phyloP scores from a whole-genome alignment of 2,113 vertebrate species.

The Trinectes maculatus region DNA sequence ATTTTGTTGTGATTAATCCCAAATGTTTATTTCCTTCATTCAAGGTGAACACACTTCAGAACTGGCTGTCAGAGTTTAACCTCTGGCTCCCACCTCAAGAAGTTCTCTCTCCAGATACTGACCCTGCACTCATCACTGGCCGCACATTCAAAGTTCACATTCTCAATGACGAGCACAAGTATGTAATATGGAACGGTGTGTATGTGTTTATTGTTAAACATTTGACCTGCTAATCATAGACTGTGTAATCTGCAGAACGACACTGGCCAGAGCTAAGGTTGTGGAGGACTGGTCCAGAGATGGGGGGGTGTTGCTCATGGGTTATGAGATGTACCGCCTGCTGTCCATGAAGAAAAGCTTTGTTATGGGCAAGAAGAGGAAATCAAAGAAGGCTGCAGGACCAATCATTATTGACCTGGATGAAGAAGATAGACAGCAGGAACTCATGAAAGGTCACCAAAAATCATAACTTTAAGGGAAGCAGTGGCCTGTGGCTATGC shows the following conservation, averaged over 20 bases:
- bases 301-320: conserved; percentile 97
- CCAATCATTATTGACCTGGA: conserved; percentile 98
- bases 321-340: conserved; percentile 98
- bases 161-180: conserved; percentile 98
- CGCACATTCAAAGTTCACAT: conserved; percentile 94
- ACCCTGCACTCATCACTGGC: conserved; percentile 84
- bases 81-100: conserved; percentile 95
- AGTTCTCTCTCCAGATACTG: conserved; percentile 86
- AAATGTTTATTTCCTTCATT: conserved; percentile 3
- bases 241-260: conserved; percentile 82
- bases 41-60: conserved; percentile 98
- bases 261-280: conserved; percentile 93
- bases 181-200: conserved; percentile 54
- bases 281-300: conserved; percentile 94
- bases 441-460: conserved; percentile 92
- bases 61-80: conserved; percentile 98
- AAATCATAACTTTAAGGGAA: not conserved
- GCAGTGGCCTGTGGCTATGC: not conserved
- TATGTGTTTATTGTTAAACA: not conserved
- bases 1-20: not conserved
- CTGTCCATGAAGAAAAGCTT: conserved; percentile 98
- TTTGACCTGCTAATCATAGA: conserved; percentile 2
- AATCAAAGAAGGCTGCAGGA: conserved; percentile 94
- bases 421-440: conserved; percentile 97
- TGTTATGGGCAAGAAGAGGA: conserved; percentile 94